Conservation (phyloP, 2,797 vertebrate species). For the Melanogrammus aeglefinus region DNA sequence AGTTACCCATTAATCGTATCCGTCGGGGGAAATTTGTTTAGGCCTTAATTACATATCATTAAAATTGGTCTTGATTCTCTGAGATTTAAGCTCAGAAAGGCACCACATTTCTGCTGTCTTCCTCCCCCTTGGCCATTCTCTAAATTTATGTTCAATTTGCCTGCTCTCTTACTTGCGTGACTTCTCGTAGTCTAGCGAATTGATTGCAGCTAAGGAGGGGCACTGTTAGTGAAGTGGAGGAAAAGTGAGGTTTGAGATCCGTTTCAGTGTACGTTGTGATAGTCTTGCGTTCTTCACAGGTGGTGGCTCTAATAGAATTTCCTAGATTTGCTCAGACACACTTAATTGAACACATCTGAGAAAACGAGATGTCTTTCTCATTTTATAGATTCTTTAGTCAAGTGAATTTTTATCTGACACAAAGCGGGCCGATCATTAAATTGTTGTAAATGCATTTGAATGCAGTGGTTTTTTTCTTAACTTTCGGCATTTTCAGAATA, state of each 20-base stretch:
- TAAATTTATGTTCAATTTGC: constrained; percentile 51
- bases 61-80: constrained; percentile 74
- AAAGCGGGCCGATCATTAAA: neutral
- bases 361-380: neutral
- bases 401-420: neutral
- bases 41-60: constrained; percentile 81
- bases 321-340: neutral
- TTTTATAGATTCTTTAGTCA: neutral
- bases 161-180: constrained; percentile 33
- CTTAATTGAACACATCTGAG: neutral
- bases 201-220: constrained; percentile 34
- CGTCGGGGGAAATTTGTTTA: constrained; percentile 78
- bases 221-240: constrained; percentile 4
- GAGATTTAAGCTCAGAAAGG: constrained; percentile 69
- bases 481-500: neutral
- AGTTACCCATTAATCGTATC: constrained; percentile 79
- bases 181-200: constrained; percentile 45
- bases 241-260: constrained; percentile 7
- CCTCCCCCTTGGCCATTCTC: constrained; percentile 55
- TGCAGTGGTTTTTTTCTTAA: neutral
- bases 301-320: constrained; percentile 1
- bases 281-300: neutral
- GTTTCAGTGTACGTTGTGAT: neutral
- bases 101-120: constrained; percentile 54
- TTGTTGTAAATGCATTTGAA: neutral